Base-by-base conservation (phyloP, 2,888 invertebrate genomes). In the Sylvicola fuscatus region DNA sequence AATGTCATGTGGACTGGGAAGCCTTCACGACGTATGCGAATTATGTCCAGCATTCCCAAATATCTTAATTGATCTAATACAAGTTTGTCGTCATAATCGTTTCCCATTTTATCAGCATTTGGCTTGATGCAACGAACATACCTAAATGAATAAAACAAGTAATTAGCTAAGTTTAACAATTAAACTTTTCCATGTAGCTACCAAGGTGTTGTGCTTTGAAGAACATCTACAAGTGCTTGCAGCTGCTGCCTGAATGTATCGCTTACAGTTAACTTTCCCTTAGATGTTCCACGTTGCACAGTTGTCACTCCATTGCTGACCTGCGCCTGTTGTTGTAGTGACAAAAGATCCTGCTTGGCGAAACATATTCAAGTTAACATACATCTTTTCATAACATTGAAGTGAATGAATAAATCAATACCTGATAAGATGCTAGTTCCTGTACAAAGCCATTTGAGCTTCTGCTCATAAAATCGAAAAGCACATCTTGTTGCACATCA, bases 41-140 rank as follows among this genome's bases (percentile, higher is more conserved):
- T 89, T 44, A 90, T 89, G 56, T 90, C 89, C 53, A 87, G 65
- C 86, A 90, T 89, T 40, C 89, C 90, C 40, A 90, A 66, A 61
- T 90, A 90, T 48, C 77, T 74, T 34, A 90, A 62, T 57, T 90
- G 90, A 49, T 87, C 86, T 45, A 83, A 60, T 2, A 90, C 89
- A 38, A 89, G 62, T 37, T 71, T 69, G 38, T 77, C 74, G 52
- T 77, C 78, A 58, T 80, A 90, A 48, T 72, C 70, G 48, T 84
- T 72, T 0, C 84, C 70, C 36, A 70, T 66, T 56, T 90, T 90
- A 47, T 77, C 68, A 54, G 78, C 72, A 54, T 90, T 90, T 1
- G 90, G 89, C 49, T 90, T 90, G 47, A 90, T 89, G 54, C 90
- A 90, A 32, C 90, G 70, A 27, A 87, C 87, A 55, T 89, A 83